Base-by-base conservation (phyloP, 1,140 invertebrate species). In the Parasteatoda tepidariorum region DNA sequence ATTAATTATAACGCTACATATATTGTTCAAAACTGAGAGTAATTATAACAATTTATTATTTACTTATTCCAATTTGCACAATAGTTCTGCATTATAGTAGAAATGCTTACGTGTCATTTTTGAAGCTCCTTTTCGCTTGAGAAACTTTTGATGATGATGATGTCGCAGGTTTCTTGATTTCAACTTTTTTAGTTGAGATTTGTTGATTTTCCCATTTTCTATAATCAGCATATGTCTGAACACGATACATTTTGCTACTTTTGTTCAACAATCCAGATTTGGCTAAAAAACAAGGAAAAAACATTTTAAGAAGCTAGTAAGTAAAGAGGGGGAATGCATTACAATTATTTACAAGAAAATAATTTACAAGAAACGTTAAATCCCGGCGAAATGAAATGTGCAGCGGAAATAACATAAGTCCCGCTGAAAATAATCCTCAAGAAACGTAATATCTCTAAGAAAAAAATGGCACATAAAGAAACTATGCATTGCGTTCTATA, bases 181-280 rank as follows among this genome's bases (percentile, higher is more conserved):
- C 48, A 30, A 26, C 15, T 3, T 22, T 79, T 7, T 38, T 57
- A 1, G 30, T n/a, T 2, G 5, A 6, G 13, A 34, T 11, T 30
- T 68, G 30, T 38, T 34, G 31, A 0, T 41, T 59, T 5, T 9
- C 22, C 64, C 78, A 70, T 81, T 70, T 64, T 7, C 70, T 48
- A 61, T 70, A 81, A 22, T 81, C 78, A 3, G 78, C 22, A 61
- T 66, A 81, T 28, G 55, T n/a, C 11, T 11, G 48, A 5, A 81
- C 76, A 13, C 26, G 15, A n/a, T 81, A 81, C 4, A 81, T 3
- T 28, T 38, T 64, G 30, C 54, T 81, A 22, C 24, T 66, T 71
- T 70, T 81, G n/a, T 70, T 81, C 15, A 70, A 11, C 18, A 81
- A 48, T 2, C n/a, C 24, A 18, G 48, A 2, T 62, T 61, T 81